Conservation (phyloP, 2,888 invertebrate species). For the Biston betularia region DNA sequence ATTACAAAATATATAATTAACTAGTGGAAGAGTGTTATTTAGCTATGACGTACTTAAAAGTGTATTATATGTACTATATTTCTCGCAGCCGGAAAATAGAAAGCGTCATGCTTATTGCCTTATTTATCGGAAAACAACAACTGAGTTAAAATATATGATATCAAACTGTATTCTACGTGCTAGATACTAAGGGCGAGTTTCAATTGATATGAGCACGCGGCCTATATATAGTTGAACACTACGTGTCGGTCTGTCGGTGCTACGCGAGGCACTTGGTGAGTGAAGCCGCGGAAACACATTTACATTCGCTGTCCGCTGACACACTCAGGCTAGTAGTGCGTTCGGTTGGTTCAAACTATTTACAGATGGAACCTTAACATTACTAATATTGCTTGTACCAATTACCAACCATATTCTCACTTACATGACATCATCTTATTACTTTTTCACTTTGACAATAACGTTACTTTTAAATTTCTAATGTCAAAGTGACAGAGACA, state of each 20-base stretch:
- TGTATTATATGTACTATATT: too few species aligned
- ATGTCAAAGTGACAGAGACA: too few species aligned
- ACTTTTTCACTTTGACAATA: too few species aligned
- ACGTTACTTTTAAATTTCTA: too few species aligned
- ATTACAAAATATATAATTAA: too few species aligned
- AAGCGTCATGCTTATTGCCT: conserved; percentile 1
- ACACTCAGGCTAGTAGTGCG: neutral
- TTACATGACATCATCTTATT: neutral
- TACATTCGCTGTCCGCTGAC: conserved; percentile 25
- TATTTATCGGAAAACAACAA: conserved; percentile 53
- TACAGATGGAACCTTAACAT: neutral
- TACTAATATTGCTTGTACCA: neutral
- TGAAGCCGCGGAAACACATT: conserved; percentile 45
- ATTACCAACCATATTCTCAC: neutral
- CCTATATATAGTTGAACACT: conserved; percentile 72
- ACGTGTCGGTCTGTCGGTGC: conserved; percentile 45
- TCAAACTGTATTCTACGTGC: conserved; percentile 64
- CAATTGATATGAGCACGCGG: conserved; percentile 74
- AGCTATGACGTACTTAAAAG: too few species aligned
- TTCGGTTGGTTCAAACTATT: neutral
- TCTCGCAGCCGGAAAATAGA: too few species aligned
- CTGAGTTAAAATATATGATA: conserved; percentile 57
- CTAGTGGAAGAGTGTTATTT: too few species aligned
- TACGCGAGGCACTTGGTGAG: conserved; percentile 73
- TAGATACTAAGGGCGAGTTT: conserved; percentile 65